Evolutionary conservation across 92 coral and sea anemone genomes (phyloP).

Genomic region (Desmophyllum pertusum): DNA sequence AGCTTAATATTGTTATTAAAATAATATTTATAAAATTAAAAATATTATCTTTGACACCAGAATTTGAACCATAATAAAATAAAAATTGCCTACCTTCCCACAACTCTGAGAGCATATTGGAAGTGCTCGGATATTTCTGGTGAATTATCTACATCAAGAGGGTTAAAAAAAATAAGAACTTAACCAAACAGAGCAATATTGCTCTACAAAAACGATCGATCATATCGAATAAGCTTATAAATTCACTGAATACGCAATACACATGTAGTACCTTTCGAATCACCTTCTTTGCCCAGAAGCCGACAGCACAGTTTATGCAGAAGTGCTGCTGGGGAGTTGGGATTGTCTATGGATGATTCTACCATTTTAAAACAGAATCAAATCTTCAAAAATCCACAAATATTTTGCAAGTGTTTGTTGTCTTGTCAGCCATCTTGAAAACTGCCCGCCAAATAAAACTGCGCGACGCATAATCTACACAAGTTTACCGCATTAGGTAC

Average conservation of each 20-base stretch:
- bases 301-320: slow-evolving; percentile 77
- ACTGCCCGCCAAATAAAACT: slow-evolving; percentile 24
- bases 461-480: slow-evolving; percentile 4
- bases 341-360: slow-evolving; percentile 63
- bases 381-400: neutral
- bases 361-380: slow-evolving; percentile 54
- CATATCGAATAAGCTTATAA: neutral
- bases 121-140: slow-evolving; percentile 83
- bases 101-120: slow-evolving; percentile 90
- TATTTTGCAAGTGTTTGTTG: neutral
- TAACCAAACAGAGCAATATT: neutral
- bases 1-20: too few species aligned
- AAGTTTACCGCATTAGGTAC: slow-evolving; percentile 3
- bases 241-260: neutral
- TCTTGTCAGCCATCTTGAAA: slow-evolving; percentile 39
- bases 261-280: slow-evolving; percentile 63
- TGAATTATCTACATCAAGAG: neutral
- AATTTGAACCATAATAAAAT: neutral
- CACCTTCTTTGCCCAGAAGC: slow-evolving; percentile 69
- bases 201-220: neutral
- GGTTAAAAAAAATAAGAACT: neutral
- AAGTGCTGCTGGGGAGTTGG: slow-evolving; percentile 81
- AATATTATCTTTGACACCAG: too few species aligned
- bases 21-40: too few species aligned
- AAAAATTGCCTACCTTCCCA: slow-evolving; percentile 80